Conservation (phyloP, 2,888 invertebrate genomes). For the Eilema caniola region DNA sequence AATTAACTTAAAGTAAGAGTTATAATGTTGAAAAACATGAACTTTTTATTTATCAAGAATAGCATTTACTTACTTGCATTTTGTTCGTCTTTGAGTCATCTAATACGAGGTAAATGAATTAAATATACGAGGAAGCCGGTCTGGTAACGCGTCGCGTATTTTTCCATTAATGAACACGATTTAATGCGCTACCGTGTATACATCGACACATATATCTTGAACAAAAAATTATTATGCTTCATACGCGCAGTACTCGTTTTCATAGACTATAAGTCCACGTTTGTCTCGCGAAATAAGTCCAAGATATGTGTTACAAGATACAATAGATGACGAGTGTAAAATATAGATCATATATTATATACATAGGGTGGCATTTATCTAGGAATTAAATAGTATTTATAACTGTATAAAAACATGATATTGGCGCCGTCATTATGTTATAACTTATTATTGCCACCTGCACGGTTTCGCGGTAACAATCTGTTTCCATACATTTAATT, state of each 20-base stretch:
- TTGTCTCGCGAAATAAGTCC: too few relatives aligned
- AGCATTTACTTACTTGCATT: slow-evolving; percentile 16
- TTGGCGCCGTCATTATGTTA: not conserved
- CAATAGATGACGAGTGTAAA: slow-evolving; percentile 20
- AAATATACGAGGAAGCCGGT: slow-evolving; percentile 37
- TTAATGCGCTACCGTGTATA: slow-evolving; percentile 30
- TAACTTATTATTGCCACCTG: not conserved
- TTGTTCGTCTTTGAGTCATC: slow-evolving; percentile 31
- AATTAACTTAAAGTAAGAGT: slow-evolving; percentile 6
- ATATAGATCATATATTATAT: slow-evolving; percentile 21
- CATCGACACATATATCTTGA: too few relatives aligned
- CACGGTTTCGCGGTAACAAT: not conserved
- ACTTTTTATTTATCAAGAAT: slow-evolving; percentile 34
- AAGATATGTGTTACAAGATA: too few relatives aligned
- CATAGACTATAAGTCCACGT: too few relatives aligned
- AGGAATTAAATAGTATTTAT: not conserved
- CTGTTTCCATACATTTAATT: too few relatives aligned
- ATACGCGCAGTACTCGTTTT: too few relatives aligned
- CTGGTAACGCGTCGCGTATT: slow-evolving; percentile 35
- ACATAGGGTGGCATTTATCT: slow-evolving; percentile 7
- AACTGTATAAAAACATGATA: not conserved
- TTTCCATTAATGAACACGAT: slow-evolving; percentile 44
- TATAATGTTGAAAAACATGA: slow-evolving; percentile 21
- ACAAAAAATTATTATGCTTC: too few relatives aligned
- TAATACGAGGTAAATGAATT: slow-evolving; percentile 45